Conservation (phyloP, 2,113 vertebrate species). For the Syngnathus typhle region DNA sequence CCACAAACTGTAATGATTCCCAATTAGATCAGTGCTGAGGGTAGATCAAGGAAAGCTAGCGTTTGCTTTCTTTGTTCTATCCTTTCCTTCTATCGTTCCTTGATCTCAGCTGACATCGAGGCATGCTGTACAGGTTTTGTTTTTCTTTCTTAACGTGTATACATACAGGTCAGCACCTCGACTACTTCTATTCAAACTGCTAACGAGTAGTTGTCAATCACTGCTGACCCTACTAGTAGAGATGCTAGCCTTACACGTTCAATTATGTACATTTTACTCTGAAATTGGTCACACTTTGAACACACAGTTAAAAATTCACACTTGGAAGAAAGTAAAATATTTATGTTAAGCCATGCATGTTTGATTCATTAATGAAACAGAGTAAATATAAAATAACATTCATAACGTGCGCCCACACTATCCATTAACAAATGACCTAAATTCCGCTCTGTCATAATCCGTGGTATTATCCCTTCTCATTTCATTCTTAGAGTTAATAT, state of each 20-base stretch:
- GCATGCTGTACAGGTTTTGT: too few species aligned
- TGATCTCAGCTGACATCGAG: too few species aligned
- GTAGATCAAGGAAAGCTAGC: constrained; percentile 8
- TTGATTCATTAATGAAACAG: neutral
- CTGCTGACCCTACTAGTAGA: neutral
- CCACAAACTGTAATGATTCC: constrained; percentile 29
- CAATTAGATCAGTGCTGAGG: constrained; percentile 36
- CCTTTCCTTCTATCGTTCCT: too few species aligned
- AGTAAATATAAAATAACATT: neutral
- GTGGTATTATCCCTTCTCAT: neutral
- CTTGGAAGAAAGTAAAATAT: neutral
- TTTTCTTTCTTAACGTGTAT: neutral
- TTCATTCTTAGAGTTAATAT: neutral
- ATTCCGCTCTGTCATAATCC: neutral
- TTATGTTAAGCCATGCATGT: neutral
- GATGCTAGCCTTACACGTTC: too few species aligned
- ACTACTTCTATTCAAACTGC: neutral
- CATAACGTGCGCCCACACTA: neutral
- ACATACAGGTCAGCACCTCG: neutral
- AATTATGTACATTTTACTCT: too few species aligned
- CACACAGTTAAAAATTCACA: too few species aligned
- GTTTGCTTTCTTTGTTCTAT: too few species aligned
- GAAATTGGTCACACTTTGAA: too few species aligned
- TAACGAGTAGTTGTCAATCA: neutral
- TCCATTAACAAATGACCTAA: neutral